Evolutionary conservation across 2,113 vertebrate genomes (phyloP).

Genomic region (Ardeotis arabs): DNA sequence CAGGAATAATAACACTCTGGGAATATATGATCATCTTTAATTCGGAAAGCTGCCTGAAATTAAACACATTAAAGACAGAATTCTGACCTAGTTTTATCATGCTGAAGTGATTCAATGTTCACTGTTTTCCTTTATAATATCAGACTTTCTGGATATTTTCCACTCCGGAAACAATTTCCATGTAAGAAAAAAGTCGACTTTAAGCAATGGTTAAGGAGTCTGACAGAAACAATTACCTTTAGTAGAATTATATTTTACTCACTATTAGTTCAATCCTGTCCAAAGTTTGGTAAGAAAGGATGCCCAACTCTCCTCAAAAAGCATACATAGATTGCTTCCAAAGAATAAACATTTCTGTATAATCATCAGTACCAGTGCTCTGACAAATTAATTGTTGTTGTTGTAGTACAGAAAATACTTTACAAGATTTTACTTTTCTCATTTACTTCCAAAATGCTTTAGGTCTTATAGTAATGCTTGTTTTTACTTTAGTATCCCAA

Average conservation of each 20-base stretch:
- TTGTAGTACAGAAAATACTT: background rate
- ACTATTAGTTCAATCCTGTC: background rate
- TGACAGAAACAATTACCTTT: background rate
- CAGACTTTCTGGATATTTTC: background rate
- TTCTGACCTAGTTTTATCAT: slow-evolving; percentile 31
- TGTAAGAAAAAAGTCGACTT: background rate
- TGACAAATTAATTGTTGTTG: background rate
- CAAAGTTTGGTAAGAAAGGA: background rate
- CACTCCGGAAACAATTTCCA: background rate
- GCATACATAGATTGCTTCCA: background rate
- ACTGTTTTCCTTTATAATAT: background rate
- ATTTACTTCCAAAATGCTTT: background rate
- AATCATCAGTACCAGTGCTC: background rate
- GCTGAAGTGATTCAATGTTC: background rate
- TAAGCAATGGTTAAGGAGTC: slow-evolving; percentile 26
- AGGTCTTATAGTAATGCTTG: background rate
- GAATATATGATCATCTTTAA: background rate
- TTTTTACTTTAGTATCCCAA: background rate
- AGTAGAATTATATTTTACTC: background rate
- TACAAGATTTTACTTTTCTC: background rate
- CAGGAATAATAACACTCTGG: slow-evolving; percentile 1
- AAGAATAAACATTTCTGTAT: background rate
- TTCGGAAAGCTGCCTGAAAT: slow-evolving; percentile 51
- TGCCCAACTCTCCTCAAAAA: background rate
- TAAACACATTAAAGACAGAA: slow-evolving; percentile 17